phyloP scores from a whole-genome alignment of 2,888 invertebrate genomes.

The Dermolepida albohirtum region DNA sequence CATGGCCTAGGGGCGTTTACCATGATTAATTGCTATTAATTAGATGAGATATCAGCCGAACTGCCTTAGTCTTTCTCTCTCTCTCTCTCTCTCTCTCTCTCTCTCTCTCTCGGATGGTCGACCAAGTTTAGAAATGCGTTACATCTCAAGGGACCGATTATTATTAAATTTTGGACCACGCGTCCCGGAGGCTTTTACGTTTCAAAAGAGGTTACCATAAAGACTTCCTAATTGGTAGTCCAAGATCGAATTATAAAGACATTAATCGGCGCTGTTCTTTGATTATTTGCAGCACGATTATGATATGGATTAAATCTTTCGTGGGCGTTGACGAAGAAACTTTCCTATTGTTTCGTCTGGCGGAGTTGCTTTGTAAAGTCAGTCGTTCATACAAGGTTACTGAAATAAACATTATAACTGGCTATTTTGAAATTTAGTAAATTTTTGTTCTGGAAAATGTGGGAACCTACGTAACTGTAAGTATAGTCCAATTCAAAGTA shows the following conservation, averaged over 20 bases:
- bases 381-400: neutral
- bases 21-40: constrained; percentile 56
- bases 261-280: constrained; percentile 42
- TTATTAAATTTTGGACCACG: constrained; percentile 49
- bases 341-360: constrained; percentile 1
- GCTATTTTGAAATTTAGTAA: no score
- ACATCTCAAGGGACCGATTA: constrained; percentile 50
- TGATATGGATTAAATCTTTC: constrained; percentile 28
- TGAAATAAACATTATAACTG: no score
- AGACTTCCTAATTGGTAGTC: constrained; percentile 43
- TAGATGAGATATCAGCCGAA: constrained; percentile 50
- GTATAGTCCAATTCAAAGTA: no score
- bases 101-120: constrained; percentile 42
- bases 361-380: neutral
- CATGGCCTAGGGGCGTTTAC: constrained; percentile 49
- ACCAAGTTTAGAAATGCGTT: constrained; percentile 50
- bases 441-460: no score
- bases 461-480: no score
- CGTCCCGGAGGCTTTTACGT: constrained; percentile 40
- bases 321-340: neutral
- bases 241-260: constrained; percentile 42
- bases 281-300: constrained; percentile 34
- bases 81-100: constrained; percentile 32
- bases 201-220: constrained; percentile 41
- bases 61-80: constrained; percentile 38